These are phyloP conservation scores for Siderastrea radians DNA, from an alignment of 92 coral and sea anemone species.

Conservation along the genomic window DNA sequence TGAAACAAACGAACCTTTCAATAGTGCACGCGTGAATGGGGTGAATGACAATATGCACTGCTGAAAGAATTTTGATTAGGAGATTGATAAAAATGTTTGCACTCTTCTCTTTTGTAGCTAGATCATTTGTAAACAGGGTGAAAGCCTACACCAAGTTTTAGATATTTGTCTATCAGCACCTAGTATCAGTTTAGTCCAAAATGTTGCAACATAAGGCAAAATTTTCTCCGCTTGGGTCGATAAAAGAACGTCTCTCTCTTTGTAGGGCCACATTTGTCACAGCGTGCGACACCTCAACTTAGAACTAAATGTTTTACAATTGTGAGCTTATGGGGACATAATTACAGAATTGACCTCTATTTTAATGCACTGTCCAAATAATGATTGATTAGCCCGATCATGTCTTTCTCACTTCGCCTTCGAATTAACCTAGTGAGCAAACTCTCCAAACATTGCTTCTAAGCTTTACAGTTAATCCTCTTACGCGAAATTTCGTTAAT, in stretches of 20 bases:
- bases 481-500: background rate
- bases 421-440: background rate
- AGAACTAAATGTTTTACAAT: background rate
- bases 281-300: background rate
- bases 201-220: background rate
- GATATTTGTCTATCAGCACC: constrained; percentile 6
- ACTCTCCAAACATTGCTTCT: background rate
- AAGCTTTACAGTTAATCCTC: background rate
- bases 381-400: constrained; percentile 14
- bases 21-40: background rate
- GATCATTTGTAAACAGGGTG: constrained; percentile 11
- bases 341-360: background rate
- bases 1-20: background rate
- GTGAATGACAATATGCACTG: background rate
- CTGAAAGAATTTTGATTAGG: background rate
- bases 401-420: constrained; percentile 7
- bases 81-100: background rate
- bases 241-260: constrained; percentile 12
- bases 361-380: constrained; percentile 7
- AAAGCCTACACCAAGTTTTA: constrained; percentile 2
- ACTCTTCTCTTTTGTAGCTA: background rate
- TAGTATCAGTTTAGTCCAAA: background rate
- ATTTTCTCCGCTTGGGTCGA: background rate
- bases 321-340: background rate
- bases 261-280: background rate